Base-by-base conservation (phyloP, 2,113 vertebrate genomes). In the pig (Sus scrofa) region DNA sequence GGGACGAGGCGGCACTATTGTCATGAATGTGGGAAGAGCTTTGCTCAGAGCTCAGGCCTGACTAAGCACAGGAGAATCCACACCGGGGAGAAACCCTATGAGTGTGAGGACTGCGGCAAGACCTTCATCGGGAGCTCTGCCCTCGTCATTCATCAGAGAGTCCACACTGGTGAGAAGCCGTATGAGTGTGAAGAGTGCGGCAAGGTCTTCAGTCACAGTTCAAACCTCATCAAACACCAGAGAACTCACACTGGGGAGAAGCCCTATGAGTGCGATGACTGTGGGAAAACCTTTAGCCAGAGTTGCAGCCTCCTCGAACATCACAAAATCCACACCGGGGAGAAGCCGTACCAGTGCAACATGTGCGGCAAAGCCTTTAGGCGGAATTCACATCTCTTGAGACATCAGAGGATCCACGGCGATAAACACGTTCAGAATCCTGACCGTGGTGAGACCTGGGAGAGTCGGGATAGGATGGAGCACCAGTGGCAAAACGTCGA, bases 211-310 rank as follows among this genome's bases (percentile, higher is more conserved):
- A 96, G 96, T 78, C 93, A 97, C 63, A 97, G 97, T 13, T 97
- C 97, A 24, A 44, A 97, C 37, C 97, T 97, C 9, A 96, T 97
- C 89, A 97, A 96, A 58, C 97, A 97, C 92, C 96, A 97, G 89
- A 91, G 95, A 77, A 97, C 77, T 18, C 97, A 97, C 95, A 97
- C 97, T 3, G 96, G 96, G 39, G 97, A 97, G 89, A 97, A 96
- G 83, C 97, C 97, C 92, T 97, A 97, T 0, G 78, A 91, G 83
- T 97, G 97, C 56, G 86, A 96, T 1, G 52, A 96, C 81, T 97
- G 97, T 39, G 96, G 97, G 44, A 97, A 96, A 71, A 88, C 96
- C 16, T 97, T 97, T 68, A 97, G 86, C 30, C 96, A 96, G 86
- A 96, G 96, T 89, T 96, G 95, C 77, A 97, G 96, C 50, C 97